Evolutionary conservation across 2,888 invertebrate genomes (phyloP).

Genomic region (Drosophila antonietae): DNA sequence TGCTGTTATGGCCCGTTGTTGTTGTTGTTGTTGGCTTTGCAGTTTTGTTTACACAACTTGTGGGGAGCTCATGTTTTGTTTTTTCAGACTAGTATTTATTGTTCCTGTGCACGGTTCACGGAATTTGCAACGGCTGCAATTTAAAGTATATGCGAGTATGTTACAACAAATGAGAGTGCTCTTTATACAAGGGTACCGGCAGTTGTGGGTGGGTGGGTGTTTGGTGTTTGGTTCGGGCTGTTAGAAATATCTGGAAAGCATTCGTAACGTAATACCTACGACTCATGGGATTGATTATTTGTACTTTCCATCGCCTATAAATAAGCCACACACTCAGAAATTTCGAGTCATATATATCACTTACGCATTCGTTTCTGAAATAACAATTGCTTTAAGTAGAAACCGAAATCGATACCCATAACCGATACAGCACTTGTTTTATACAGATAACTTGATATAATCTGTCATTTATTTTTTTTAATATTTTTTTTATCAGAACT

Average conservation of each 20-base stretch:
- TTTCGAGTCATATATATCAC: slow-evolving; percentile 5
- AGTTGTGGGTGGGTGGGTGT: not conserved
- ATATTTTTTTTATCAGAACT: slow-evolving; percentile 14
- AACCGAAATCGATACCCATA: not conserved
- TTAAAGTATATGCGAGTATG: slow-evolving; percentile 55
- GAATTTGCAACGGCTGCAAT: slow-evolving; percentile 69
- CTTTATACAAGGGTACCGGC: not conserved
- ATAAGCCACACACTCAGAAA: not conserved
- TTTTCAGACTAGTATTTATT: slow-evolving; percentile 63
- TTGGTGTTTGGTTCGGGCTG: too few relatives aligned
- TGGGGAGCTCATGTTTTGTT: slow-evolving; percentile 60
- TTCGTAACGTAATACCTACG: slow-evolving; percentile 3
- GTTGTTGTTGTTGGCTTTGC: slow-evolving; percentile 49
- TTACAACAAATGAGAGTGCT: slow-evolving; percentile 45
- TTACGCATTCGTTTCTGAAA: not conserved
- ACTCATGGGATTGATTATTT: not conserved
- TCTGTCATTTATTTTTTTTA: not conserved
- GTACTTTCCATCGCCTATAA: slow-evolving; percentile 5
- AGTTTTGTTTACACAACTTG: slow-evolving; percentile 75
- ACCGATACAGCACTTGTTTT: slow-evolving; percentile 7
- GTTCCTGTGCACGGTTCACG: slow-evolving; percentile 73
- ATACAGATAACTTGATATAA: slow-evolving; percentile 12
- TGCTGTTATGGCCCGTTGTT: slow-evolving; percentile 22
- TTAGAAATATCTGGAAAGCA: slow-evolving; percentile 5
- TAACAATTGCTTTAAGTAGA: slow-evolving; percentile 2